Conservation (phyloP, 2,113 vertebrate species). For the Haplochromis burtoni region DNA sequence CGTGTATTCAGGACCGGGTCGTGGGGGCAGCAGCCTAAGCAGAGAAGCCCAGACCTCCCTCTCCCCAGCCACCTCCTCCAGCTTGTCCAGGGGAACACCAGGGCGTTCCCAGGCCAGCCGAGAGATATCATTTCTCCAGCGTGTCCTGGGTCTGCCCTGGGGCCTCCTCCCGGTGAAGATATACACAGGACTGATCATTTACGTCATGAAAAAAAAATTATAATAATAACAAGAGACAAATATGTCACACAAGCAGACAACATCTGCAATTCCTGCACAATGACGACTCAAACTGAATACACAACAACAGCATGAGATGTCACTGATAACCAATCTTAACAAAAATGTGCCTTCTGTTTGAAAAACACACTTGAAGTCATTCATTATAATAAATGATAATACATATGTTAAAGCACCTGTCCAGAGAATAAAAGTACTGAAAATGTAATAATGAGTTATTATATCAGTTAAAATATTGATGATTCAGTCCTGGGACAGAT, state of each 20-base stretch:
- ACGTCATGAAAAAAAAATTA: neutral
- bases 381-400: neutral
- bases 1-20: neutral
- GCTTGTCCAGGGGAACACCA: neutral
- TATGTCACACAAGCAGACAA: neutral
- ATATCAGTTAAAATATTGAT: neutral
- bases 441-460: neutral
- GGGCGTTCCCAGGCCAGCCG: neutral
- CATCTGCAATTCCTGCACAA: neutral
- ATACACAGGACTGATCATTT: neutral
- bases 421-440: neutral
- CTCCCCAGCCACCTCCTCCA: neutral
- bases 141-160: neutral
- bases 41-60: neutral
- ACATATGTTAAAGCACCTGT: neutral
- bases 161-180: neutral
- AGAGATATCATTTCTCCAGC: neutral
- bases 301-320: neutral
- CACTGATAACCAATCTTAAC: neutral
- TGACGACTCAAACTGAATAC: neutral
- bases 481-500: neutral
- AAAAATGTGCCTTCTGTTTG: neutral
- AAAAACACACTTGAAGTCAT: neutral
- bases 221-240: neutral
- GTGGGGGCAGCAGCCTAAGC: neutral